A percentile compares a stretch with the other conserved stretches of the same genome.
Evolutionary conservation across 2,888 invertebrate genomes (phyloP).

Genomic region (Dinocampus coccinellae): DNA sequence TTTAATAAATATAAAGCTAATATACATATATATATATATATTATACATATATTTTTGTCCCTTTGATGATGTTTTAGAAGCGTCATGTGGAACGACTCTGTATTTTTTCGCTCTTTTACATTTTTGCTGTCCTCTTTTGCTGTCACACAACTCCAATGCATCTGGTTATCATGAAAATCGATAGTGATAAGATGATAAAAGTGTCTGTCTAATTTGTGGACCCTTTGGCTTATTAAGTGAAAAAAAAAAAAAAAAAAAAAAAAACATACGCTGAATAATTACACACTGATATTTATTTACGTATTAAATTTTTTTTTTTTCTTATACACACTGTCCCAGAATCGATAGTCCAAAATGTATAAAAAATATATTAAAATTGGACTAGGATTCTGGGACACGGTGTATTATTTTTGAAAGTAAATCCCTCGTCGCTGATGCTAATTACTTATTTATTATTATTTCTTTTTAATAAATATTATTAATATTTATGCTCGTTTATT

Average conservation of each 20-base stretch:
- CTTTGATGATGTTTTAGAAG: not conserved
- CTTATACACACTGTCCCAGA: no score
- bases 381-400: no score
- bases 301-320: no score
- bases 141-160: not conserved
- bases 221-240: not conserved
- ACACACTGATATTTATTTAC: no score
- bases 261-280: not conserved
- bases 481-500: not conserved
- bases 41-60: not conserved
- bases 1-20: not conserved
- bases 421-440: not conserved
- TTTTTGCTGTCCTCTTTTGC: not conserved
- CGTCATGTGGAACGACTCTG: not conserved
- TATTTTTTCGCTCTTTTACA: not conserved
- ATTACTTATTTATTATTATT: not conserved
- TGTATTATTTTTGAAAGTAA: not conserved
- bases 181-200: not conserved
- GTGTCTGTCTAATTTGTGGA: not conserved
- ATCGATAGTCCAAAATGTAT: no score
- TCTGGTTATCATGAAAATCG: no score
- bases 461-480: not conserved
- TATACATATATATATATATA: not conserved
- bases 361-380: no score
- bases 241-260: no score